phyloP scores from a whole-genome alignment of 2,888 invertebrate genomes.

The Caenorhabditis afra region DNA sequence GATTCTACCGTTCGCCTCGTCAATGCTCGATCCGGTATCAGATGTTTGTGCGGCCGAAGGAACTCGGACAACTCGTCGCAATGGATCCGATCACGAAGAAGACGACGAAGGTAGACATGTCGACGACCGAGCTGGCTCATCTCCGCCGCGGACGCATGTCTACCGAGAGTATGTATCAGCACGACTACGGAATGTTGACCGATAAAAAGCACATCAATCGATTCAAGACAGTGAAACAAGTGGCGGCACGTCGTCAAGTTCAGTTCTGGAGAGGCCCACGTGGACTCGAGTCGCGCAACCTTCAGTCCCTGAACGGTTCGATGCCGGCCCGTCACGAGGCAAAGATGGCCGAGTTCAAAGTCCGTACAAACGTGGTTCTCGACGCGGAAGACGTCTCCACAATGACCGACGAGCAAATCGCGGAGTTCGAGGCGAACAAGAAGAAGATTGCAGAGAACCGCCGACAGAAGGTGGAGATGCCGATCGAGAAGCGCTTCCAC shows the following conservation, averaged over 20 bases:
- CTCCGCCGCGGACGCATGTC: constrained; percentile 85
- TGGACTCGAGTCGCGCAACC: constrained; percentile 35
- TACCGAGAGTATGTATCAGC: constrained; percentile 87
- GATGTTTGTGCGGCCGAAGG: constrained; percentile 89
- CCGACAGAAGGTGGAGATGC: background rate
- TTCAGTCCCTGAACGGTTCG: constrained; percentile 18
- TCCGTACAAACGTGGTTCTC: background rate
- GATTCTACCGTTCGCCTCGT: constrained; percentile 85
- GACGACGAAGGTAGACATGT: constrained; percentile 63
- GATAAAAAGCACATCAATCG: constrained; percentile 52
- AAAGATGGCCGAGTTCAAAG: constrained; percentile 25
- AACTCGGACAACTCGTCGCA: constrained; percentile 85
- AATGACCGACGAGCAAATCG: constrained; percentile 16
- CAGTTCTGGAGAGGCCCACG: constrained; percentile 53
- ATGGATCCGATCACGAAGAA: constrained; percentile 70
- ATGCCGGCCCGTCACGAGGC: constrained; percentile 30
- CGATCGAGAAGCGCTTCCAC: constrained; percentile 14
- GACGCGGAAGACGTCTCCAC: constrained; percentile 33
- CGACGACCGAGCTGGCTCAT: constrained; percentile 76
- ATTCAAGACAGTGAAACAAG: constrained; percentile 33
- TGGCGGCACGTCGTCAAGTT: constrained; percentile 4
- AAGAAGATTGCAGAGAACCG: constrained; percentile 3
- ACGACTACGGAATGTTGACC: constrained; percentile 84
- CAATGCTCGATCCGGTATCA: constrained; percentile 94
- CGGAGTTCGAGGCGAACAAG: constrained; percentile 15